Conservation (phyloP, 2,797 vertebrate species). For the Bufotes viridis region DNA sequence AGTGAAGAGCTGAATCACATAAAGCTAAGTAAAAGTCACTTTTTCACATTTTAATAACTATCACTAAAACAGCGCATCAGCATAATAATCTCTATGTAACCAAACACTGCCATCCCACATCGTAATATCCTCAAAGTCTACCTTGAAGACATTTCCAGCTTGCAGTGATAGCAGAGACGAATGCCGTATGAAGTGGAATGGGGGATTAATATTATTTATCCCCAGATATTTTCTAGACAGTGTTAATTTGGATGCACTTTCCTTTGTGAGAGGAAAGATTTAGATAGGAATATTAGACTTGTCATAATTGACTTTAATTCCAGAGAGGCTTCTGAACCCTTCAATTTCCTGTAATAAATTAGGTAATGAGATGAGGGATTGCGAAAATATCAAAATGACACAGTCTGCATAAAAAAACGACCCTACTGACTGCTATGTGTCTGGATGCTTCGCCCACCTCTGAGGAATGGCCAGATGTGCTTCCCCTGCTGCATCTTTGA, state of each 20-base stretch:
- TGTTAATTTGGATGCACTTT: slow-evolving; percentile 57
- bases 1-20: background rate
- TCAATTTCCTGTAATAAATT: slow-evolving; percentile 62
- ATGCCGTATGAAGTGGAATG: slow-evolving; percentile 6
- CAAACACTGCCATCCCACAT: background rate
- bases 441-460: slow-evolving; percentile 8
- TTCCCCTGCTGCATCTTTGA: slow-evolving; percentile 48
- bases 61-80: background rate
- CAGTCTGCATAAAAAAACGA: slow-evolving; percentile 55
- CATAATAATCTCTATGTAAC: background rate
- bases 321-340: slow-evolving; percentile 61
- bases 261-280: slow-evolving; percentile 46
- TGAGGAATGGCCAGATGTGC: slow-evolving; percentile 35
- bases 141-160: background rate
- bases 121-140: background rate
- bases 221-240: slow-evolving; percentile 59
- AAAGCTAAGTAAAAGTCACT: slow-evolving; percentile 5
- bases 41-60: background rate
- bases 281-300: slow-evolving; percentile 58
- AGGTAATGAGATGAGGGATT: slow-evolving; percentile 56
- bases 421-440: background rate
- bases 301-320: slow-evolving; percentile 60
- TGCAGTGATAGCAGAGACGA: slow-evolving; percentile 26
- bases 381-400: slow-evolving; percentile 61
- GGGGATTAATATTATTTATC: slow-evolving; percentile 55